phyloP scores from a whole-genome alignment of 2,888 invertebrate genomes.

The Spialia ferax region DNA sequence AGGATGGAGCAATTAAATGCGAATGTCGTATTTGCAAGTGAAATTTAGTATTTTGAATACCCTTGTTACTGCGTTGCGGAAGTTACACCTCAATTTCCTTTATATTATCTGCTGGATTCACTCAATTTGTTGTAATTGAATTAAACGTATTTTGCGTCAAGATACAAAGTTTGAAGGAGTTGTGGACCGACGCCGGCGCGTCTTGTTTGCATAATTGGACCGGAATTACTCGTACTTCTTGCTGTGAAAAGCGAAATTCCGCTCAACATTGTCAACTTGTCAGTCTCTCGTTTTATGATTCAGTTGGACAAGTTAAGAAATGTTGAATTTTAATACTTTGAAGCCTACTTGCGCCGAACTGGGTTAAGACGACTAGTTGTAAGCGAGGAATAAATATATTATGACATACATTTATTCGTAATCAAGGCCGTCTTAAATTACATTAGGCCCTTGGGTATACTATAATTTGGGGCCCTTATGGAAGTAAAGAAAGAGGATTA shows the following conservation, averaged over 20 bases:
- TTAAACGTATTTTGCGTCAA: conserved; percentile 61
- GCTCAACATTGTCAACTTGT: conserved; percentile 20
- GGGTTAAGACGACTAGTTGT: too few species aligned
- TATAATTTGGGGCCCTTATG: too few species aligned
- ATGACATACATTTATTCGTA: too few species aligned
- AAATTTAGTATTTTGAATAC: conserved; percentile 50
- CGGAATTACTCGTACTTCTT: conserved; percentile 17
- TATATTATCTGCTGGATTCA: conserved; percentile 52
- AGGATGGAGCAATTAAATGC: conserved; percentile 50
- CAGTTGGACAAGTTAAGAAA: conserved; percentile 1
- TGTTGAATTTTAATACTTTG: neutral
- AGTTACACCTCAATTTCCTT: conserved; percentile 52
- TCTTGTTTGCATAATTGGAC: conserved; percentile 74
- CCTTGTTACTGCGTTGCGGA: conserved; percentile 46
- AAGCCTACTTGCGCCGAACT: neutral
- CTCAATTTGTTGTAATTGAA: conserved; percentile 62
- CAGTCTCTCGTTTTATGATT: conserved; percentile 21
- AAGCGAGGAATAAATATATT: too few species aligned
- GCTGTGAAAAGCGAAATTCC: conserved; percentile 29
- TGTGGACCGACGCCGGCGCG: conserved; percentile 44
- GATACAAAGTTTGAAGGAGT: conserved; percentile 64
- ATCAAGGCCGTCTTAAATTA: too few species aligned
- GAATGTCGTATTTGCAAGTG: conserved; percentile 51
- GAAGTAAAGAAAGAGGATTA: too few species aligned
- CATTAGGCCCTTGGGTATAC: too few species aligned